phyloP scores from a whole-genome alignment of 2,113 vertebrate genomes.

The Cichladusa arquata region DNA sequence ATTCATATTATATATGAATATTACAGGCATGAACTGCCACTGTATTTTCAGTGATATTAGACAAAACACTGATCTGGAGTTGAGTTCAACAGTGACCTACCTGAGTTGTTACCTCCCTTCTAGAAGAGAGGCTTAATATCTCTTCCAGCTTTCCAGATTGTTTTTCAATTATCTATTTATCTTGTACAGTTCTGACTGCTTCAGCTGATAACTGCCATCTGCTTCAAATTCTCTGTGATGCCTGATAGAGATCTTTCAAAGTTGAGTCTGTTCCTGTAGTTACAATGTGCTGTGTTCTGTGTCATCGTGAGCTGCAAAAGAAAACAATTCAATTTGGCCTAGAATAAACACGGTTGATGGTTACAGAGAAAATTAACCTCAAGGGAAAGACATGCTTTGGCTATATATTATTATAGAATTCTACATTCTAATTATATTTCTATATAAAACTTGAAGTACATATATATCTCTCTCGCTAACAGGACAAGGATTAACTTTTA shows the following conservation, averaged over 20 bases:
- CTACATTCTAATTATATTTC: background rate
- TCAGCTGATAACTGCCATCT: constrained; percentile 32
- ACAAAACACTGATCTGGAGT: background rate
- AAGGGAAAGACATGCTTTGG: background rate
- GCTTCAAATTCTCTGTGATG: constrained; percentile 18
- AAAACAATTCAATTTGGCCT: background rate
- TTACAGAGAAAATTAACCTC: background rate
- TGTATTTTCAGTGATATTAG: background rate
- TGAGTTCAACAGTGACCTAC: background rate
- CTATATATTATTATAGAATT: background rate
- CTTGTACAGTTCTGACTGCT: constrained; percentile 24
- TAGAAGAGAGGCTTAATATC: constrained; percentile 10
- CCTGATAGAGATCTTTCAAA: background rate
- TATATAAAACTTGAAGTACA: background rate
- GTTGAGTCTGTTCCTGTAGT: background rate
- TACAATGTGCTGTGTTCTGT: background rate
- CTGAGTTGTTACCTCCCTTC: background rate
- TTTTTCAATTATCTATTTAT: constrained; percentile 50
- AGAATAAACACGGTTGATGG: background rate
- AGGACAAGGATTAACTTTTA: background rate
- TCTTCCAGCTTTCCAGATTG: constrained; percentile 20
- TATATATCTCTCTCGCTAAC: background rate
- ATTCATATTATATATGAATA: too few species aligned
- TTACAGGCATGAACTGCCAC: background rate
- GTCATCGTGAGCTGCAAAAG: background rate